A percentile compares a stretch with the other conserved stretches of the same genome.
These are phyloP conservation scores for Passer montanus DNA, from an alignment of 2,113 vertebrate genomes.

Conservation along the genomic window DNA sequence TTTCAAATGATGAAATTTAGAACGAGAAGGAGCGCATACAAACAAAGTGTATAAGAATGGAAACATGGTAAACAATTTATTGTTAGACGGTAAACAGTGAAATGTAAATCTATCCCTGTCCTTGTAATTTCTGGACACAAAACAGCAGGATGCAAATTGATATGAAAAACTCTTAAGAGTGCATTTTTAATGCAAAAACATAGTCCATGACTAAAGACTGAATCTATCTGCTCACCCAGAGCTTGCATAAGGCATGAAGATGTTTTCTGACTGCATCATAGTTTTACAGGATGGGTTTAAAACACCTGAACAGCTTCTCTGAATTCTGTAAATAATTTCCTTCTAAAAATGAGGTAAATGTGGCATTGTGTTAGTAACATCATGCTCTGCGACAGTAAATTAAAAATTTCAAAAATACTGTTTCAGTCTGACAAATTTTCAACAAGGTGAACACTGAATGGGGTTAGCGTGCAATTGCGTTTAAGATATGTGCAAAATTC, in stretches of 20 bases:
- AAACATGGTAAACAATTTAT: slow-evolving; percentile 26
- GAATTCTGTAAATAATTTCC: background rate
- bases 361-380: background rate
- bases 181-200: background rate
- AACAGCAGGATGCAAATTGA: background rate
- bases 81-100: slow-evolving; percentile 10
- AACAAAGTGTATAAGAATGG: background rate
- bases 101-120: background rate
- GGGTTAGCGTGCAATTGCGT: background rate
- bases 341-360: slow-evolving; percentile 22
- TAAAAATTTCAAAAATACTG: background rate
- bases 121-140: background rate
- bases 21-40: background rate
- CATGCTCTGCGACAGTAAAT: background rate
- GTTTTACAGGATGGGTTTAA: background rate
- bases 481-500: background rate
- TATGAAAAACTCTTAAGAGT: background rate
- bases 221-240: background rate
- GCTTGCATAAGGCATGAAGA: background rate
- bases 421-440: background rate
- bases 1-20: background rate
- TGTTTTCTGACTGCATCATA: background rate
- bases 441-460: background rate
- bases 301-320: background rate
- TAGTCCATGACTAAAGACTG: background rate